Percentiles rank a stretch among this genome's conserved stretches.
These are phyloP conservation scores for Aurelia aurita complex sp. Pacific DNA, from an alignment of 30 jellyfish, hydroid and myxozoan species.

Conservation along the genomic window DNA sequence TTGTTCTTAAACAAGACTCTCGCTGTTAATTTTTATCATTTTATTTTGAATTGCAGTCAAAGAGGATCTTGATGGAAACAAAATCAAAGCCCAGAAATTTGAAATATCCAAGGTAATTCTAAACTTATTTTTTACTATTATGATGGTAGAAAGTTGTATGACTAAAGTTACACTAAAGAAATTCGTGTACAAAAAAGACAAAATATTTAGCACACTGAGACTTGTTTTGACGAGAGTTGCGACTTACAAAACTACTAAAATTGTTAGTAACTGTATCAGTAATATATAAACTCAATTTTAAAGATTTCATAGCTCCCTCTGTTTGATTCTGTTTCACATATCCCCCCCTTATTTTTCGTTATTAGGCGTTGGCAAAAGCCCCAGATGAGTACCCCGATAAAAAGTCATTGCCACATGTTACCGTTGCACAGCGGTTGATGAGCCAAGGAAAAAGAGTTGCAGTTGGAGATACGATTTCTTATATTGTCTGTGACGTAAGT, in stretches of 20 bases:
- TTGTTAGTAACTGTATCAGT: no score
- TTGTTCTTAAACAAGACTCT: no score
- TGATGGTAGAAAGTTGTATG: no score
- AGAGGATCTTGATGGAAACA: slow-evolving; percentile 34
- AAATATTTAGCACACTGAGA: no score
- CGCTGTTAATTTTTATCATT: no score
- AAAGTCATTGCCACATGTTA: slow-evolving; percentile 95
- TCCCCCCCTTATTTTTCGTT: not conserved
- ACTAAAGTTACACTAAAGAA: no score
- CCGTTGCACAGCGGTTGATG: slow-evolving; percentile 95
- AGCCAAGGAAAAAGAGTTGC: slow-evolving; percentile 93
- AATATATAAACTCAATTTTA: no score
- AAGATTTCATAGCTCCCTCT: not conserved
- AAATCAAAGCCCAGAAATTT: slow-evolving; percentile 23
- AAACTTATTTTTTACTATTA: no score
- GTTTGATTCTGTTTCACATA: not conserved
- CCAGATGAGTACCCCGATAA: slow-evolving; percentile 96
- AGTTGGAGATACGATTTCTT: slow-evolving; percentile 96
- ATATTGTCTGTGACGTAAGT: slow-evolving; percentile 91
- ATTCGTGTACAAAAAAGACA: no score
- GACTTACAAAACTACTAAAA: no score
- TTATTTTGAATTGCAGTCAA: slow-evolving; percentile 2
- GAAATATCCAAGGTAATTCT: slow-evolving; percentile 33
- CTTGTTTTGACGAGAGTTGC: no score
- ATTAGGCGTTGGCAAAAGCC: slow-evolving; percentile 82